phyloP scores from a whole-genome alignment of 1,140 invertebrate genomes.

The Holcopasites calliopsidis region DNA sequence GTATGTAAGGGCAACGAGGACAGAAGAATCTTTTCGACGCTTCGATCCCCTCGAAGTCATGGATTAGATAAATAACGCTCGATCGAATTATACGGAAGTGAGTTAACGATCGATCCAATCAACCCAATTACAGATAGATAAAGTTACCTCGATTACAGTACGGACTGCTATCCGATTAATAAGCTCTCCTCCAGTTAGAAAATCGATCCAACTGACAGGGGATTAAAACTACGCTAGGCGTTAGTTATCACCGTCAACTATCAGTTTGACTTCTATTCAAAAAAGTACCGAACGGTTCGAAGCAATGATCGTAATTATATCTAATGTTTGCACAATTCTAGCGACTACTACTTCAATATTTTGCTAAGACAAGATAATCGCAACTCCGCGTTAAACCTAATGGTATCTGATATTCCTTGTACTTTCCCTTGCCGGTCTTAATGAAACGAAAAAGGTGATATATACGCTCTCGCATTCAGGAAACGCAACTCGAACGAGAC shows the following conservation, averaged over 20 bases:
- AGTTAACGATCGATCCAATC: slow-evolving; percentile 22
- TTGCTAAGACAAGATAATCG: too few relatives aligned
- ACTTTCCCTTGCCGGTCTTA: too few relatives aligned
- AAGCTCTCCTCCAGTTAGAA: background rate
- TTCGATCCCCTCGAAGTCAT: background rate
- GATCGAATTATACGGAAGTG: slow-evolving; percentile 6
- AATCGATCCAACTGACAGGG: slow-evolving; percentile 9
- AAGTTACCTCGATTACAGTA: slow-evolving; percentile 14
- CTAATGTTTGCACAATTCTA: too few relatives aligned
- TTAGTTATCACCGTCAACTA: background rate
- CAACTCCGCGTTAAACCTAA: too few relatives aligned
- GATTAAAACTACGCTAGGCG: slow-evolving; percentile 2
- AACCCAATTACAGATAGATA: slow-evolving; percentile 27
- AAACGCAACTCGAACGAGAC: too few relatives aligned
- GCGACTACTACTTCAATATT: too few relatives aligned
- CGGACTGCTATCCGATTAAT: slow-evolving; percentile 23
- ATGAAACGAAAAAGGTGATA: too few relatives aligned
- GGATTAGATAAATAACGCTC: slow-evolving; percentile 3
- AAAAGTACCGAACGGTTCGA: too few relatives aligned
- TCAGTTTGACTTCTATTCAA: background rate
- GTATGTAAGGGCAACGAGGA: too few relatives aligned
- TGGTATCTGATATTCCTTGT: too few relatives aligned
- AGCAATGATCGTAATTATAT: too few relatives aligned
- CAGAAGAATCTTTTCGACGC: background rate
- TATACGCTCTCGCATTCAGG: too few relatives aligned